A percentile compares a stretch with the other conserved stretches of the same genome.
Evolutionary conservation across 2,797 vertebrate species (phyloP).

Genomic region (Miopithecus talapoin): DNA sequence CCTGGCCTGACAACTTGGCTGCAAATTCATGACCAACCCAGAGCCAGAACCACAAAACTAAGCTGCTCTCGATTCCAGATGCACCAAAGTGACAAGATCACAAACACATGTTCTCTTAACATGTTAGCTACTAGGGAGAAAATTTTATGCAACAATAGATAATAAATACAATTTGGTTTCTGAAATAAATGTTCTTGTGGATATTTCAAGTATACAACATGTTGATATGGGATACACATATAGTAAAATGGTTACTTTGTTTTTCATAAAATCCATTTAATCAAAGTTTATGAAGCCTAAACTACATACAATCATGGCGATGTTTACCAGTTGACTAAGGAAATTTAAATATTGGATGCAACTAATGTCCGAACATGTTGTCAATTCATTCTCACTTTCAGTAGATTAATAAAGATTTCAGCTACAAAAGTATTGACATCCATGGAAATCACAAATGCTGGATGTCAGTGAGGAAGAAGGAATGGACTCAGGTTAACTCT

Average conservation of each 20-base stretch:
- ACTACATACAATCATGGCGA: not conserved
- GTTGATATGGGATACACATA: not conserved
- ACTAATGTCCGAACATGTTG: too few relatives aligned
- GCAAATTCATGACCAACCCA: too few relatives aligned
- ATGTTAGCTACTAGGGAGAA: too few relatives aligned
- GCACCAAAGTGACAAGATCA: too few relatives aligned
- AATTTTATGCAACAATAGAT: too few relatives aligned
- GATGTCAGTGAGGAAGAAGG: not conserved
- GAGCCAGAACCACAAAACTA: too few relatives aligned
- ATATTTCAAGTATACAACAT: not conserved
- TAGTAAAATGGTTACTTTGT: not conserved
- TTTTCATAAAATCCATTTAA: not conserved
- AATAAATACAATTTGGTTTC: too few relatives aligned
- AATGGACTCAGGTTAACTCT: not conserved
- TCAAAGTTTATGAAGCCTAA: not conserved
- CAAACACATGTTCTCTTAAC: too few relatives aligned
- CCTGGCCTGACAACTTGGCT: too few relatives aligned
- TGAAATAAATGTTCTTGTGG: not conserved
- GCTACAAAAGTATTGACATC: accelerated
- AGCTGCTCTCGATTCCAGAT: too few relatives aligned
- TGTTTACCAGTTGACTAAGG: not conserved
- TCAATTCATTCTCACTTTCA: not conserved
- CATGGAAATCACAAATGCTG: not conserved
- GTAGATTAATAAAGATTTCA: not conserved
- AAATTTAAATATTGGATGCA: too few relatives aligned